Base-by-base conservation (phyloP, 92 coral and sea anemone species). In the Porites divaricata region DNA sequence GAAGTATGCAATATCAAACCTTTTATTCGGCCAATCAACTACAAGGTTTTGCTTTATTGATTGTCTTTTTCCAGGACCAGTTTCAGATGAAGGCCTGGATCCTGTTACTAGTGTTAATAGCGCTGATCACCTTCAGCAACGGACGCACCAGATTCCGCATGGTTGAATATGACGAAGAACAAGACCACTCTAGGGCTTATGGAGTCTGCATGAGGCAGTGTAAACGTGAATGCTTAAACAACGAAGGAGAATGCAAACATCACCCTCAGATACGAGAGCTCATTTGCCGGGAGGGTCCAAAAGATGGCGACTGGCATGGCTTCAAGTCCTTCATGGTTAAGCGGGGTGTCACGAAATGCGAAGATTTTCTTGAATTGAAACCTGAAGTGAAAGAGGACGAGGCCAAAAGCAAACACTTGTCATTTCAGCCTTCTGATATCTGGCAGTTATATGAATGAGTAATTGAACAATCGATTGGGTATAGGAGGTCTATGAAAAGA, bases 111-210 rank as follows among this genome's bases (percentile, higher is more conserved):
- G 35, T 69, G 28, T 28, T 80, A 56, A 13, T 56, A 28, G 12
- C 85, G 76, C 76, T 80, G 85, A 25, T 21, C 23, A 25, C 54
- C 26, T 57, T 28, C 76, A 23, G 56, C 66, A 35, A 57, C 20
- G 85, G 85, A n/a, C 85, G 85, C 85, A 68, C 67, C 52, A 54
- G 35, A 19, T 69, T 70, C 20, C 54, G 56, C 67, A 69, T 80
- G 76, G 13, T 80, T 21, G 68, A 69, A n/a, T 80, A 9, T 59
- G 76, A 68, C 25, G 66, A 19, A 12, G 53, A 15, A 0, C 11
- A 4, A 1, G 66, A 24, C 11, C 35, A 6, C 13, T 52, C 50
- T 0, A 1, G 0, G 67, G 76, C 67, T n/a, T 80, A 80, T 49
- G 41, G 21, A 35, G 0, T 5, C 9, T 80, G 85, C 67, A 53